Base-by-base conservation (phyloP, 2,113 vertebrate species). In the Natator depressus region DNA sequence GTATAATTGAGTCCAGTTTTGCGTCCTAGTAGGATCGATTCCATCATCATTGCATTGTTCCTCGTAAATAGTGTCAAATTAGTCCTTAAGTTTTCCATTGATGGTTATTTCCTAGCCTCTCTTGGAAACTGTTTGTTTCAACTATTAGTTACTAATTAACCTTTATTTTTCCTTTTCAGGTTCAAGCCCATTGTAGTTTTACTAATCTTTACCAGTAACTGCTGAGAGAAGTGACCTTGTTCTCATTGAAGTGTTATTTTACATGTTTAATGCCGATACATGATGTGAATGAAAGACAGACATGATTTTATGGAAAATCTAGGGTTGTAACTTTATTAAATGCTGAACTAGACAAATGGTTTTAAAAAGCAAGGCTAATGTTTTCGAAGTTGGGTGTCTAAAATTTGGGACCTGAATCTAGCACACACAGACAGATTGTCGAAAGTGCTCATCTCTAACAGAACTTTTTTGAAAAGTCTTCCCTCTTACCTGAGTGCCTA, bases 321-420 rank as follows among this genome's bases (percentile, higher is more conserved):
- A 50, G 62, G 25, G 9, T 38, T 92, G 20, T 13, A 42, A 4
- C 90, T 96, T 89, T 17, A 50, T 59, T 24, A 38, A 5, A 54
- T 75, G 87, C 75, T 88, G 5, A 57, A 65, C 10, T 93, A 92
- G 88, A 42, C 31, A 89, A 93, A 91, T 92, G 42, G 87, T 80
- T 80, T 8, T 1, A 80, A 91, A 91, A 90, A 80, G 5, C 16
- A 89, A 51, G 8, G 80, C 50, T 76, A 51, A 3, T 35, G 0
- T 93, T 95, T 96, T 92, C 55, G 80, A 6, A 84, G 53, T 4
- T 80, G 49, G 29, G 10, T 53, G 22, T 29, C 35, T 89, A 72
- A 79, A 19, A 69, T 27, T 42, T 46, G 10, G 72, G 19, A 75
- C 3, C 10, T 10, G 38, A 42, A 24, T 25, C n/a, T 22, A 75